Percentiles rank a stretch among this genome's conserved stretches.
These are phyloP conservation scores for Betta splendens DNA, from an alignment of 2,797 vertebrate species.

Conservation along the genomic window DNA sequence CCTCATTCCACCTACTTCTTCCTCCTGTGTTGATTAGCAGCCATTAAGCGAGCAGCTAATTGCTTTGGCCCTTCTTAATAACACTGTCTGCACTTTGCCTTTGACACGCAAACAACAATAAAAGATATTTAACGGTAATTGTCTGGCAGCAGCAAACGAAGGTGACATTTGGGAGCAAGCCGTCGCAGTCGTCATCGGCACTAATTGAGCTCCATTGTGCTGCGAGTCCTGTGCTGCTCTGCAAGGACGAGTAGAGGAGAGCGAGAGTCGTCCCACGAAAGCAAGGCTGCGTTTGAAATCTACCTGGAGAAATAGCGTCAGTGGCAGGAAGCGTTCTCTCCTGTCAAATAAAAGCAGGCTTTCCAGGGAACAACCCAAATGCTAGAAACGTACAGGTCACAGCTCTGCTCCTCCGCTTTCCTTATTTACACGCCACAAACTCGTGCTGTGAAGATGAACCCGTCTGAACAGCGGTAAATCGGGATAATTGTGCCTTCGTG, in stretches of 20 bases:
- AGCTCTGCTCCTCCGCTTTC: not conserved
- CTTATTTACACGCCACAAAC: conserved; percentile 5
- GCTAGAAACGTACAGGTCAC: conserved; percentile 3
- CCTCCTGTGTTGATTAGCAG: conserved; percentile 27
- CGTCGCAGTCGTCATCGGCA: conserved; percentile 1
- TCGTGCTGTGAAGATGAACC: not conserved
- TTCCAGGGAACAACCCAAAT: conserved; percentile 10
- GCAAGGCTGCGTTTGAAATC: conserved; percentile 10
- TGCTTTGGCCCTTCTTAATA: conserved; percentile 35
- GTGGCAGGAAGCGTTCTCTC: conserved; percentile 1
- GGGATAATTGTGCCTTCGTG: not conserved
- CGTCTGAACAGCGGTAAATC: not conserved
- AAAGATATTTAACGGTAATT: conserved; percentile 66
- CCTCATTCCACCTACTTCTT: not conserved
- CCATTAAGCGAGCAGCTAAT: conserved; percentile 32
- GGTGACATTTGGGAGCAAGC: conserved; percentile 56
- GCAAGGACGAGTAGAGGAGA: conserved; percentile 42
- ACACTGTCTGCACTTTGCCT: conserved; percentile 37
- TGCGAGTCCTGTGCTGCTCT: conserved; percentile 60
- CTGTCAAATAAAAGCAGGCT: conserved; percentile 13
- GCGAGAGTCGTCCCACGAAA: conserved; percentile 11
- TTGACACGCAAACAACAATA: conserved; percentile 55
- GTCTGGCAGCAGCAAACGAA: conserved; percentile 53
- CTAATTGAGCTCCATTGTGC: conserved; percentile 63
- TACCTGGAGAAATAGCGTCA: conserved; percentile 4